phyloP scores from a whole-genome alignment of 2,888 invertebrate species.

The Synanthedon myopaeformis region DNA sequence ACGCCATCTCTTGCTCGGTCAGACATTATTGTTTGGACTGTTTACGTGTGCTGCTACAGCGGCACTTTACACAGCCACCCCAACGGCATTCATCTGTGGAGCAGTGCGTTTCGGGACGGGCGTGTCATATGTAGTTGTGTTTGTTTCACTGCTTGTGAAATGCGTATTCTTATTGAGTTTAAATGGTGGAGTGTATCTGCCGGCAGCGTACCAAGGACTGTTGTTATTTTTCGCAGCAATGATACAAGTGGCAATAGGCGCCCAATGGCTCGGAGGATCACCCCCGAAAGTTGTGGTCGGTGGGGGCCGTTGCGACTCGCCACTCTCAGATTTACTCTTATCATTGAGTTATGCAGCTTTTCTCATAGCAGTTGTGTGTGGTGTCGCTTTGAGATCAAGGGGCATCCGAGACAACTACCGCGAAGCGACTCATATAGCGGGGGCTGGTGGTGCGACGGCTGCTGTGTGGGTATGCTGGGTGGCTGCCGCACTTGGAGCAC shows the following conservation, averaged over 20 bases:
- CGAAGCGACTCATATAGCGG: slow-evolving; percentile 92
- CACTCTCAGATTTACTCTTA: slow-evolving; percentile 78
- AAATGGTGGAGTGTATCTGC: slow-evolving; percentile 91
- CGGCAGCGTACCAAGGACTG: slow-evolving; percentile 91
- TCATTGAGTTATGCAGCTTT: slow-evolving; percentile 88
- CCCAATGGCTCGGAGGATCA: slow-evolving; percentile 85
- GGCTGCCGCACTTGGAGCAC: slow-evolving; percentile 82
- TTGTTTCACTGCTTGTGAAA: slow-evolving; percentile 92
- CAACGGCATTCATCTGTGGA: slow-evolving; percentile 84
- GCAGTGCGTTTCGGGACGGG: slow-evolving; percentile 86
- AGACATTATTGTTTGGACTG: slow-evolving; percentile 85
- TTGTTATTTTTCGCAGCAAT: slow-evolving; percentile 90
- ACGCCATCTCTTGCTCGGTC: slow-evolving; percentile 87
- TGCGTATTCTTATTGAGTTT: slow-evolving; percentile 93
- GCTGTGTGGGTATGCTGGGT: slow-evolving; percentile 90
- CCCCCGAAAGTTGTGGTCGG: slow-evolving; percentile 69
- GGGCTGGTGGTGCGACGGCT: slow-evolving; percentile 86
- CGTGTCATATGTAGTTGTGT: slow-evolving; percentile 85
- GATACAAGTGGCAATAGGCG: slow-evolving; percentile 88
- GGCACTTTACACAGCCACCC: slow-evolving; percentile 81
- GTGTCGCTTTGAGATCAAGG: slow-evolving; percentile 86
- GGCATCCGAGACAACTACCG: slow-evolving; percentile 94
- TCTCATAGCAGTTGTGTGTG: slow-evolving; percentile 85
- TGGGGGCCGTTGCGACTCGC: slow-evolving; percentile 71
- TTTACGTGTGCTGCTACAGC: slow-evolving; percentile 85